Conservation (phyloP, 1,140 invertebrate species). For the Procambarus virginalis region DNA sequence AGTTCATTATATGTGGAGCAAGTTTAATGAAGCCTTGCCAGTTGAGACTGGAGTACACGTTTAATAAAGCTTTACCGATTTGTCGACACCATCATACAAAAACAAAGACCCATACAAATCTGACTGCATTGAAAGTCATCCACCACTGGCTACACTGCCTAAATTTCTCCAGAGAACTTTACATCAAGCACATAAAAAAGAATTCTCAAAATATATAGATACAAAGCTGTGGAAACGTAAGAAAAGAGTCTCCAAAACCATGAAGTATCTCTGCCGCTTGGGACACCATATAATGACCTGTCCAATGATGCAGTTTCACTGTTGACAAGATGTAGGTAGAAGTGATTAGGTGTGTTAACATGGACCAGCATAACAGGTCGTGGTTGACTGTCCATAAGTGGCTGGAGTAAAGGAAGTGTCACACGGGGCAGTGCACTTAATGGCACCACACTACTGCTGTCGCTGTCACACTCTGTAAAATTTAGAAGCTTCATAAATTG, state of each 20-base stretch:
- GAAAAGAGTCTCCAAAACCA: neutral
- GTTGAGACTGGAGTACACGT: no score
- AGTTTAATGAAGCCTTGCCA: no score
- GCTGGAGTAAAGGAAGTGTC: neutral
- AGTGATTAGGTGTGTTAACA: neutral
- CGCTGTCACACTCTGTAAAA: neutral
- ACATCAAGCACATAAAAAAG: no score
- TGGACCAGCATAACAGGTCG: neutral
- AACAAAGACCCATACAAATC: no score
- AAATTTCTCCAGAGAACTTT: no score
- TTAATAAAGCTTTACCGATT: no score
- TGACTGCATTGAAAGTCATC: no score
- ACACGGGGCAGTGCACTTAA: conserved; percentile 2
- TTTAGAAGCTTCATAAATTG: neutral
- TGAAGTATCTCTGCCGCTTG: no score
- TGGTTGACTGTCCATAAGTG: neutral
- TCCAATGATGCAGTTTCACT: neutral
- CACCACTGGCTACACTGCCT: no score
- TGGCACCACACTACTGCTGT: neutral
- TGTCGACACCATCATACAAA: no score
- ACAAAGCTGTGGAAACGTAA: neutral
- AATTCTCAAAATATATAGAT: no score
- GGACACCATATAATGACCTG: neutral
- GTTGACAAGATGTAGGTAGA: conserved; percentile 8
- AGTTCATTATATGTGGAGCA: no score